phyloP scores from a whole-genome alignment of 2,888 invertebrate species.

The Pyrgus malvae region DNA sequence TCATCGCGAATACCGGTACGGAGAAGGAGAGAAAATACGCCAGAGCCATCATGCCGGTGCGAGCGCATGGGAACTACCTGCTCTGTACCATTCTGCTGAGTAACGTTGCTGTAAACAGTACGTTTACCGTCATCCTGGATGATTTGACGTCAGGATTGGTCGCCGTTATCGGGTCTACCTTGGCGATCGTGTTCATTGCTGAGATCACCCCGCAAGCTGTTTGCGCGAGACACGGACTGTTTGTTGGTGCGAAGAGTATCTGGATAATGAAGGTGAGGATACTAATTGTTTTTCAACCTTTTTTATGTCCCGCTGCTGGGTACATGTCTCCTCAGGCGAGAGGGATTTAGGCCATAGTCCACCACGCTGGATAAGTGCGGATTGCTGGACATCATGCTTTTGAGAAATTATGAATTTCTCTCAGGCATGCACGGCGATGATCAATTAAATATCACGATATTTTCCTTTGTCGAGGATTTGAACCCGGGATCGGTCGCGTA shows the following conservation, averaged over 20 bases:
- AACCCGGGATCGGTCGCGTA: too few relatives aligned
- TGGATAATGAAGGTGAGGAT: constrained; percentile 89
- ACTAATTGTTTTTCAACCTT: not conserved
- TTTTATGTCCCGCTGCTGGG: too few relatives aligned
- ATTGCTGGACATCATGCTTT: too few relatives aligned
- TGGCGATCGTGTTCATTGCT: constrained; percentile 97
- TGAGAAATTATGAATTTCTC: too few relatives aligned
- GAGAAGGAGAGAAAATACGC: constrained; percentile 92
- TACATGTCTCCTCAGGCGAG: too few relatives aligned
- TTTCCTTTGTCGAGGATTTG: too few relatives aligned
- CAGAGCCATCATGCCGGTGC: constrained; percentile 93
- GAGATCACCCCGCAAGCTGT: constrained; percentile 98
- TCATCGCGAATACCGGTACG: constrained; percentile 96
- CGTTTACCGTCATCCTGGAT: constrained; percentile 97
- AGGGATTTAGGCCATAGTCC: too few relatives aligned
- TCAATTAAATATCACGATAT: too few relatives aligned
- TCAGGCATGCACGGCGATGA: too few relatives aligned
- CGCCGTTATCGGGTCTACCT: constrained; percentile 94
- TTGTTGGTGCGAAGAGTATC: constrained; percentile 97
- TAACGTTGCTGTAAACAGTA: constrained; percentile 98
- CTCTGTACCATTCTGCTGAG: constrained; percentile 90
- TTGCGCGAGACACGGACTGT: constrained; percentile 96
- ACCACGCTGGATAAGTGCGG: too few relatives aligned
- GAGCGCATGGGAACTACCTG: constrained; percentile 96
- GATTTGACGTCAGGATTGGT: constrained; percentile 95